Conservation (phyloP, 2,113 vertebrate genomes). For the Dipodomys spectabilis region DNA sequence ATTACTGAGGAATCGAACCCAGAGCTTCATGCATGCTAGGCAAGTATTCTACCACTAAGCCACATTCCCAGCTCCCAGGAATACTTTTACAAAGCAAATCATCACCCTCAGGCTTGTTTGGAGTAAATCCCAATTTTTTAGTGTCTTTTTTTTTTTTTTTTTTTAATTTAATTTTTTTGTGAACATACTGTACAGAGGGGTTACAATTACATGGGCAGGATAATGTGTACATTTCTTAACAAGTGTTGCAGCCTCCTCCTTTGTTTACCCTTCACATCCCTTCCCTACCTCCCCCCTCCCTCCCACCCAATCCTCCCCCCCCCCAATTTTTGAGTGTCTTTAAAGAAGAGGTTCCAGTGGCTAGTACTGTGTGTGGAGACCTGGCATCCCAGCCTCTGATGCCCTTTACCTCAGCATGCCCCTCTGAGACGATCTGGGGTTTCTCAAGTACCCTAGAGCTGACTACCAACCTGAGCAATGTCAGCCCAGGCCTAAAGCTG, state of each 20-base stretch:
- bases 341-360: not conserved
- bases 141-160: too few species aligned
- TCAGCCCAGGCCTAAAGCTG: not conserved
- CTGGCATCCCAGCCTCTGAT: not conserved
- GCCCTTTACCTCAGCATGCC: constrained; percentile 12
- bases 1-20: too few species aligned
- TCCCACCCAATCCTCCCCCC: too few species aligned
- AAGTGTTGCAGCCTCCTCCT: too few species aligned
- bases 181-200: too few species aligned
- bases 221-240: too few species aligned
- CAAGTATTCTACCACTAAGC: too few species aligned
- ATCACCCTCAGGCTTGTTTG: constrained; percentile 28
- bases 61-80: not conserved
- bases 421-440: not conserved
- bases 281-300: too few species aligned
- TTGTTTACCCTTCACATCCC: too few species aligned
- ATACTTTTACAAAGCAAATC: constrained; percentile 44
- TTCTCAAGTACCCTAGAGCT: not conserved
- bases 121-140: constrained; percentile 33
- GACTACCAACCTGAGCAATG: not conserved
- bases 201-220: too few species aligned
- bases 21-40: too few species aligned
- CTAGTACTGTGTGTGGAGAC: not conserved
- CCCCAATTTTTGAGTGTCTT: constrained; percentile 14
- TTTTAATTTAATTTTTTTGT: too few species aligned